Conservation (phyloP, 1,140 invertebrate species). For the Drosophila tristis region DNA sequence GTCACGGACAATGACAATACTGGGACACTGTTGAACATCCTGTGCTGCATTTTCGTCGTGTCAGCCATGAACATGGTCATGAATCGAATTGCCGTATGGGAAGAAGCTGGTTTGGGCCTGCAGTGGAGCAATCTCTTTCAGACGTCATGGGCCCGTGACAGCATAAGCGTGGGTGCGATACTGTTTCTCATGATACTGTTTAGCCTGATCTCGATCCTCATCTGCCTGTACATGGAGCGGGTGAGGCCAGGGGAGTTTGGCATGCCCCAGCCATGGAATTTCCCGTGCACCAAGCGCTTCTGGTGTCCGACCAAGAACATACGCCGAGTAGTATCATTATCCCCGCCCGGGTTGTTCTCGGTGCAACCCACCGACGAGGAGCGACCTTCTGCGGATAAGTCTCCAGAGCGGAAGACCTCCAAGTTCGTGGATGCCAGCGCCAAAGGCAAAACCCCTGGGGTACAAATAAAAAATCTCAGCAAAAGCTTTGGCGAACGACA, state of each 20-base stretch:
- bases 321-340: background rate
- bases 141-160: background rate
- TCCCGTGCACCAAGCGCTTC: conserved; percentile 87
- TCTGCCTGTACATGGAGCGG: conserved; percentile 89
- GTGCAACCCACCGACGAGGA: background rate
- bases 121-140: conserved; percentile 7
- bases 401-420: conserved; percentile 85
- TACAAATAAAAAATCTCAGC: conserved; percentile 87
- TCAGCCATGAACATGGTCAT: conserved; percentile 9
- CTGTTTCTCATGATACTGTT: conserved; percentile 84
- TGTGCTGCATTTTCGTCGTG: background rate
- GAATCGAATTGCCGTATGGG: background rate
- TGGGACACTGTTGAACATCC: conserved; percentile 43
- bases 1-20: conserved; percentile 52
- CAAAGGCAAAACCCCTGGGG: conserved; percentile 85
- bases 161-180: conserved; percentile 86
- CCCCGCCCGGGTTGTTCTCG: background rate
- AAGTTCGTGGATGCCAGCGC: conserved; percentile 34
- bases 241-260: conserved; percentile 89
- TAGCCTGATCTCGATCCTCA: conserved; percentile 78
- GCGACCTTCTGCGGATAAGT: conserved; percentile 43
- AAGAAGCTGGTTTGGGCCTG: background rate
- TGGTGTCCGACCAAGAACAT: conserved; percentile 72
- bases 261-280: conserved; percentile 89
- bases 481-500: conserved; percentile 87